A percentile compares a stretch with the other conserved stretches of the same genome.
Evolutionary conservation across 2,113 vertebrate species (phyloP).

Genomic region (Prunella fulvescens): DNA sequence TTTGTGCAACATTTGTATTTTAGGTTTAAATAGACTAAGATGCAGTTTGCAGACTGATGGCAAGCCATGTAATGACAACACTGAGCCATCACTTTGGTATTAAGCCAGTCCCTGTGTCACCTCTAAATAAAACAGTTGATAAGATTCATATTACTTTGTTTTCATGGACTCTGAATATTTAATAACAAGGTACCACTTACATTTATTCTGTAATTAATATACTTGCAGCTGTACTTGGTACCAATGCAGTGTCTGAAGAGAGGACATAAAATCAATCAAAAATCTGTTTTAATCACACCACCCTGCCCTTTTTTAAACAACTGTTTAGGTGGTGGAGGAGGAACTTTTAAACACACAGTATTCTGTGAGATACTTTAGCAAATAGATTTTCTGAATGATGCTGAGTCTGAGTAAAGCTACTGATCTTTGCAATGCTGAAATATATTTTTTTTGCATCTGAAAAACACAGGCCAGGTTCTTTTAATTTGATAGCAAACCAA

Average conservation of each 20-base stretch:
- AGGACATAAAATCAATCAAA: neutral
- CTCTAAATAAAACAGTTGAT: neutral
- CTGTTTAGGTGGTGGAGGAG: neutral
- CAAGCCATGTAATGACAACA: neutral
- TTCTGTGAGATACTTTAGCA: neutral
- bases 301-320: neutral
- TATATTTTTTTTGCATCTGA: neutral
- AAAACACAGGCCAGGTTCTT: neutral
- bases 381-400: neutral
- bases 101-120: neutral
- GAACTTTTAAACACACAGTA: neutral
- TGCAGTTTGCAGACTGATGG: neutral
- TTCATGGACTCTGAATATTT: neutral
- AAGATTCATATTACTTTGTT: neutral
- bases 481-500: neutral
- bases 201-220: neutral
- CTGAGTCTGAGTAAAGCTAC: neutral
- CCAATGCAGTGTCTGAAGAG: neutral
- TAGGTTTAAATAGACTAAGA: neutral
- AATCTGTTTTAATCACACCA: neutral
- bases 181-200: neutral
- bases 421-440: neutral
- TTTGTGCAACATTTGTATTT: neutral
- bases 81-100: neutral
- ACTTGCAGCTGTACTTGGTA: neutral